Base-by-base conservation (phyloP, 35 echinoderm and acorn worm species). In the Apostichopus parvimensis region DNA sequence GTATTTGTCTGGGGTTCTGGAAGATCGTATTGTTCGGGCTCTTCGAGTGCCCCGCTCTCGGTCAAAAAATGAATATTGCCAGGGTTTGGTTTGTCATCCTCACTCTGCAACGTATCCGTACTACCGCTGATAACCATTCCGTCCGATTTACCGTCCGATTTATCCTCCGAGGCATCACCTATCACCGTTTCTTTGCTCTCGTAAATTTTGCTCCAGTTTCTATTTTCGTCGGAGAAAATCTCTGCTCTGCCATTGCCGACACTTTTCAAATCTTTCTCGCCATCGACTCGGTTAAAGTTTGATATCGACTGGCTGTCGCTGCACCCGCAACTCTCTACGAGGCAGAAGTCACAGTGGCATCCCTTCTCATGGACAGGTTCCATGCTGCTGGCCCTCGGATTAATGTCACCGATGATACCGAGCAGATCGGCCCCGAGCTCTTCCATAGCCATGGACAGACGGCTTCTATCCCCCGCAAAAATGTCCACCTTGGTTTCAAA, bases 191-290 rank as follows among this genome's bases (percentile, higher is more conserved):
- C 86, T 21, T 88, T 88, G 62, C 86, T 72, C 23, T 88, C 86
- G 10, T 72, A 73, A 88, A 88, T 88, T 54, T 88, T 88, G 64
- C 57, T 88, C 86, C 86, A 88, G 61, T 88, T 88, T 14, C 61
- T 20, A 72, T 88, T 88, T 26, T 88, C 86, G 52, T 88, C 81
- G 6, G 81, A 58, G 86, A 9, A 54, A 88, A 11, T 15, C 6
- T 6, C 56, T n/a, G 60, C 15, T 24, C 18, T 17, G 34, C 34
- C 34, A 45, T 14, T 20, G 82, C 17, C 20, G 13, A 17, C 52
- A 1, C 15, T 59, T 54, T 20, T 45, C 34, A 45, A 45, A 45
- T 45, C 34, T 58, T 45, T 87, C 13, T 52, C 6, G 20, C 59
- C 25, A 56, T 18, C 5, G 26, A 13, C 54, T 64, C 52, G 57